Conservation (phyloP, 2,113 vertebrate genomes). For the Prunella fulvescens region DNA sequence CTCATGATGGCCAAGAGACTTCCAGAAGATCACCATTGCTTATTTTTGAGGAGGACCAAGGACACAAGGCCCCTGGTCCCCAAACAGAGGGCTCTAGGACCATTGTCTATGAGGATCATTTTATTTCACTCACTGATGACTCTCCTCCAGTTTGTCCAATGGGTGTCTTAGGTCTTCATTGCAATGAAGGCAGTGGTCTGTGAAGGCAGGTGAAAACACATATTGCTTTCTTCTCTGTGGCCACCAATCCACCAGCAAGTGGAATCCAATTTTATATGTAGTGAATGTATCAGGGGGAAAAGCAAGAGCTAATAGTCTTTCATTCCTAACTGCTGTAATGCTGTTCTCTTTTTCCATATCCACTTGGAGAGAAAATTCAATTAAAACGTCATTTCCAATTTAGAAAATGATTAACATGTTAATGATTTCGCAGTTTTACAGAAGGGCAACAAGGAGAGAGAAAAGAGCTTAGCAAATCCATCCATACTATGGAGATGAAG, state of each 20-base stretch:
- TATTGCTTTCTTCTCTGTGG: not conserved
- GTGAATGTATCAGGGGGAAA: not conserved
- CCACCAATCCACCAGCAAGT: not conserved
- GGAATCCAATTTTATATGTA: not conserved
- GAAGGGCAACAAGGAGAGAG: not conserved
- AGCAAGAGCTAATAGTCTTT: not conserved
- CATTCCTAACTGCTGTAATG: not conserved
- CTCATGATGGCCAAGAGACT: fast-evolving
- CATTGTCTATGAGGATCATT: fast-evolving
- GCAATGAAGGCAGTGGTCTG: not conserved
- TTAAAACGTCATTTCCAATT: slow-evolving; percentile 29
- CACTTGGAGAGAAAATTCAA: slow-evolving; percentile 12
- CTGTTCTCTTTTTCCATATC: not conserved
- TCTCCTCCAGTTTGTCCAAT: not conserved
- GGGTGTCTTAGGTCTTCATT: not conserved
- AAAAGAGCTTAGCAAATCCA: not conserved
- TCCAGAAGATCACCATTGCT: not conserved
- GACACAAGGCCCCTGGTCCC: not conserved
- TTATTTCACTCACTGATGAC: not conserved
- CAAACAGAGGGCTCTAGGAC: not conserved
- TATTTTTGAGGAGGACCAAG: not conserved
- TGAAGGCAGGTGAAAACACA: not conserved
- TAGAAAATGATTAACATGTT: slow-evolving; percentile 28
- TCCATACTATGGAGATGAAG: not conserved
- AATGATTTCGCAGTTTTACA: not conserved